phyloP scores from a whole-genome alignment of 2,797 vertebrate genomes.

The Anisognathus igniventris region DNA sequence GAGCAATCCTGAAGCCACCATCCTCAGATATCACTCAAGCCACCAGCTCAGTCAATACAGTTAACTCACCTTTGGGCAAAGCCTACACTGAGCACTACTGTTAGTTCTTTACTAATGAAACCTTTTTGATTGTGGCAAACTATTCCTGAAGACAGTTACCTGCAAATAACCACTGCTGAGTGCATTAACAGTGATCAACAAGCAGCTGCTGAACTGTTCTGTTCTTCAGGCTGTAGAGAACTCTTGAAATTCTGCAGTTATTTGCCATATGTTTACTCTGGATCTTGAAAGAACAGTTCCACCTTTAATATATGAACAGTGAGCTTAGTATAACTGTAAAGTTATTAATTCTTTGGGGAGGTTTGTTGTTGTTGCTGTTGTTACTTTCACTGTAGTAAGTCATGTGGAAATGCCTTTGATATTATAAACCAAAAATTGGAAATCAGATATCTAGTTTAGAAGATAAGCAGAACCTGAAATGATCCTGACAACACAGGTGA shows the following conservation, averaged over 20 bases:
- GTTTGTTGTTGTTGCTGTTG: neutral
- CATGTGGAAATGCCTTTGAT: neutral
- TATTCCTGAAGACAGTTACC: neutral
- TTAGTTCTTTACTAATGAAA: neutral
- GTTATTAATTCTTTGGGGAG: neutral
- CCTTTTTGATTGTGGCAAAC: neutral
- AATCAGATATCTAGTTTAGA: neutral
- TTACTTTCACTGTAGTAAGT: neutral
- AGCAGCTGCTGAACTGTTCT: neutral
- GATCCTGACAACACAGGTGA: neutral
- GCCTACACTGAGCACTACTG: neutral
- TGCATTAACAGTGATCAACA: neutral
- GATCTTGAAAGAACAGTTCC: neutral
- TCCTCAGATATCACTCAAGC: neutral
- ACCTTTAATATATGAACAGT: neutral
- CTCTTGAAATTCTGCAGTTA: neutral
- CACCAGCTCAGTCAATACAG: neutral
- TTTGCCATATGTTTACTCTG: neutral
- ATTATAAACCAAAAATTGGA: neutral
- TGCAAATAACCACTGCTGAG: neutral
- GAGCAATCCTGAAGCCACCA: neutral
- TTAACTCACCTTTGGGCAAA: neutral
- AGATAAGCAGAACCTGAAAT: neutral
- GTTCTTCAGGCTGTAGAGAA: neutral
- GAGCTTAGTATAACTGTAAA: neutral